Base-by-base conservation (phyloP, 2,113 vertebrate species). In the Rhea pennata region DNA sequence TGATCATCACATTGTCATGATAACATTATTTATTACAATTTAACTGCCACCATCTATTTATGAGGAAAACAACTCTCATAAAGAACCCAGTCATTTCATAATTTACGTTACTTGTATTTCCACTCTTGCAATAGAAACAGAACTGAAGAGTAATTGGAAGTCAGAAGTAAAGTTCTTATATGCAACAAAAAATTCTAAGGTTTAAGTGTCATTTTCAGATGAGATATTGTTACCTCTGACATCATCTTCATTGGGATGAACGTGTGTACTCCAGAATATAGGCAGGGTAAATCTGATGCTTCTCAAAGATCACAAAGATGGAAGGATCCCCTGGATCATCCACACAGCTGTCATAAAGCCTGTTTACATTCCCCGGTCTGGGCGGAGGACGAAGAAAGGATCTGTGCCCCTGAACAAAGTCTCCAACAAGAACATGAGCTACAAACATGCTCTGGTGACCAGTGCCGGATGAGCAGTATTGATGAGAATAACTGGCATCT, bases 271-370 rank as follows among this genome's bases (percentile, higher is more conserved):
- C 90, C 67, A 99, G 98, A 3, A 98, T 6, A 51, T 65, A 98
- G 61, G 97, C 97, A 8, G 96, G 97, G 75, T 98, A 99, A 94
- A 98, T 96, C 95, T 98, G 97, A n/a, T 97, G 94, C 66, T 98
- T 98, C 76, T 98, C 98, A 96, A 98, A 99, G 83, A 98, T 76
- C 4, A 98, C 97, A 85, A 98, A 98, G 77, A 98, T 97, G 64
- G 97, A 93, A n/a, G 97, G 97, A 71, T 96, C n/a, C 10, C 1
- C 67, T 76, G 19, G 1, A 2, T 33, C 21, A 79, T 98, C 87
- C 46, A 98, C 98, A 19, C 96, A 98, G 69, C 97, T 98, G 64
- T 98, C 97, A 12, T 97, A 98, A 64, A 97, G 79, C 23, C 71
- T 69, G 17, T 23, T 96, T 74, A 64, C 24, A 65, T 64, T 82